These are phyloP conservation scores for Zapornia atra DNA, from an alignment of 2,113 vertebrate species.

Conservation along the genomic window DNA sequence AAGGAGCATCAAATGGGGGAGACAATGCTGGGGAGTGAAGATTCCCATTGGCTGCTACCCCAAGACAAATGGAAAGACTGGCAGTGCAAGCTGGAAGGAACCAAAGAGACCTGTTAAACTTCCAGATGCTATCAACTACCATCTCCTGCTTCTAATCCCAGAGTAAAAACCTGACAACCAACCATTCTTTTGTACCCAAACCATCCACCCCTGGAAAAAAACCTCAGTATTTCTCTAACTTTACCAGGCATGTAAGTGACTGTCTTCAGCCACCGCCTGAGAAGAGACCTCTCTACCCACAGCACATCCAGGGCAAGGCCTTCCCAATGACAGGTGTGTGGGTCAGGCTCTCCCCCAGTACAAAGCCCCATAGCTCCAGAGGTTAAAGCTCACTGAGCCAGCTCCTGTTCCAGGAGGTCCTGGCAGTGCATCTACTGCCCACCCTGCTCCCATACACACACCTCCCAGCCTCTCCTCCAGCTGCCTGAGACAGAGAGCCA, in stretches of 20 bases:
- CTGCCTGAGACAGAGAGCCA: background rate
- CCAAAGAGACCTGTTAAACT: background rate
- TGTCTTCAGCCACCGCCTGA: background rate
- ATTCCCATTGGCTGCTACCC: background rate
- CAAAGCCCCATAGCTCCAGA: background rate
- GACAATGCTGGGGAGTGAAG: background rate
- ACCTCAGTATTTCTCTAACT: background rate
- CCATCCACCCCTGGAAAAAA: background rate
- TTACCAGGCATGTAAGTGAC: background rate
- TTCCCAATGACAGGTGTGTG: background rate
- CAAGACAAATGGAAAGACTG: background rate
- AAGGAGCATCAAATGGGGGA: background rate
- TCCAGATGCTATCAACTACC: background rate
- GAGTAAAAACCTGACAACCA: background rate
- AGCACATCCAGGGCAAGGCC: background rate
- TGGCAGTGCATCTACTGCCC: background rate
- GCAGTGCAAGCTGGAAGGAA: background rate
- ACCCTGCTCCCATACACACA: accelerated
- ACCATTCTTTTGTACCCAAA: background rate
- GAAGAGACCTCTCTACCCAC: background rate
- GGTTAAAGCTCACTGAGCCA: background rate
- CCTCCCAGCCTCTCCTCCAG: background rate
- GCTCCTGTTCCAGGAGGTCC: background rate
- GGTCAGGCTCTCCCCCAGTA: background rate
- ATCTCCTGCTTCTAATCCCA: background rate